These are phyloP conservation scores for Gobio gobio DNA, from an alignment of 2,113 vertebrate genomes.

Conservation along the genomic window DNA sequence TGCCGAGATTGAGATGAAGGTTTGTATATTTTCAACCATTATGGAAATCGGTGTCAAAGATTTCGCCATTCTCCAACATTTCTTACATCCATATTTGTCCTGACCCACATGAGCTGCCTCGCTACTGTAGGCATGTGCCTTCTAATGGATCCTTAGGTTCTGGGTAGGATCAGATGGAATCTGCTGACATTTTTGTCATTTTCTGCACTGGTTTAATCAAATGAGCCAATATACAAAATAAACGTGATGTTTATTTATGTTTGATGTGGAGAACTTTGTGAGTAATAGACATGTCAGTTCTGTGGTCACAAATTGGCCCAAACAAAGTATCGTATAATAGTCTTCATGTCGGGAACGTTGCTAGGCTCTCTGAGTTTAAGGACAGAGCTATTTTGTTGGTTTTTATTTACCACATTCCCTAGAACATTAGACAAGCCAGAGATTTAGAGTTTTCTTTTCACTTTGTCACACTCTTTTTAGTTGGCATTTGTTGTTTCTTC, in stretches of 20 bases:
- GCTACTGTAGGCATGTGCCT: not conserved
- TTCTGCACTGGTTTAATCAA: not conserved
- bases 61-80: not conserved
- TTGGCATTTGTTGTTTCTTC: constrained; percentile 8
- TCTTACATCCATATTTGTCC: not conserved
- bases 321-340: not conserved
- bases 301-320: not conserved
- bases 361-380: not conserved
- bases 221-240: not conserved
- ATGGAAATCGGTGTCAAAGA: not conserved
- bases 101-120: not conserved
- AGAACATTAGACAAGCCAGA: not conserved
- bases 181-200: not conserved
- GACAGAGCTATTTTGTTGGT: not conserved
- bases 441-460: not conserved
- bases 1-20: constrained; percentile 82
- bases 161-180: not conserved
- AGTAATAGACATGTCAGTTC: not conserved
- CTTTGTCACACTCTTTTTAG: not conserved
- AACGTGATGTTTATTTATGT: not conserved
- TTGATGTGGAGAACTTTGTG: not conserved
- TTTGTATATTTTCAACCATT: constrained; percentile 26
- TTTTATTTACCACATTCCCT: not conserved
- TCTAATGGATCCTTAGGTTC: not conserved
- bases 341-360: not conserved